A percentile compares a stretch with the other conserved stretches of the same genome.
Evolutionary conservation across 1,140 invertebrate genomes (phyloP).

Genomic region (Heterodera carotae): DNA sequence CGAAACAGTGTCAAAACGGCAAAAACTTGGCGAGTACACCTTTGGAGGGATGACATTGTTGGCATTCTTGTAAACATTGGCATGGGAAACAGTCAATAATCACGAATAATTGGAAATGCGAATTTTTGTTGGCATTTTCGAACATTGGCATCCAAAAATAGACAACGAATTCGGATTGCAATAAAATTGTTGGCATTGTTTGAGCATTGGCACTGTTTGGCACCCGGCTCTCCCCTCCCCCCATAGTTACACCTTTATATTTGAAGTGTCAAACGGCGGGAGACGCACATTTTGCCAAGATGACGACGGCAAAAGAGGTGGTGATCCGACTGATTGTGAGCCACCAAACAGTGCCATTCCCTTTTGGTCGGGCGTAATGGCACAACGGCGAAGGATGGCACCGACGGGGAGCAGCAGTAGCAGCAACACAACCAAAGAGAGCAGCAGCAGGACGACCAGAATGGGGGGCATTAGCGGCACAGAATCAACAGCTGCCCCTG

Average conservation of each 20-base stretch:
- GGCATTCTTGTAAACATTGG: too few relatives aligned
- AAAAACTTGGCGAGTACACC: conserved; percentile 12
- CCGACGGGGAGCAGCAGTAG: neutral
- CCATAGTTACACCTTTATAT: neutral
- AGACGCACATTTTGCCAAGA: conserved; percentile 7
- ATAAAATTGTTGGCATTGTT: too few relatives aligned
- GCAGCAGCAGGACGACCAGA: neutral
- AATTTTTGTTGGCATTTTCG: too few relatives aligned
- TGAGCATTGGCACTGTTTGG: too few relatives aligned
- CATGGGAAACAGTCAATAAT: neutral
- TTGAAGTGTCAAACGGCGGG: neutral
- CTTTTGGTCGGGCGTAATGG: conserved; percentile 6
- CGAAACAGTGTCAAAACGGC: neutral
- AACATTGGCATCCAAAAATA: too few relatives aligned
- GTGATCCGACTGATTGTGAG: neutral
- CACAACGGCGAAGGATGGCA: neutral
- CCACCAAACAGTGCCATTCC: neutral
- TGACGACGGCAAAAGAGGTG: neutral
- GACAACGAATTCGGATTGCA: too few relatives aligned
- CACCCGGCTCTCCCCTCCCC: too few relatives aligned
- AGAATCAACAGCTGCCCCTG: too few relatives aligned
- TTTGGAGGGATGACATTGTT: neutral
- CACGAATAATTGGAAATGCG: neutral
- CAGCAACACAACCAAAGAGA: neutral
- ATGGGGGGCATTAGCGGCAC: neutral